Percentiles rank a stretch among this genome's conserved stretches.
Conservation (phyloP, 2,888 invertebrate genomes). For the Gryllus longicercus region DNA sequence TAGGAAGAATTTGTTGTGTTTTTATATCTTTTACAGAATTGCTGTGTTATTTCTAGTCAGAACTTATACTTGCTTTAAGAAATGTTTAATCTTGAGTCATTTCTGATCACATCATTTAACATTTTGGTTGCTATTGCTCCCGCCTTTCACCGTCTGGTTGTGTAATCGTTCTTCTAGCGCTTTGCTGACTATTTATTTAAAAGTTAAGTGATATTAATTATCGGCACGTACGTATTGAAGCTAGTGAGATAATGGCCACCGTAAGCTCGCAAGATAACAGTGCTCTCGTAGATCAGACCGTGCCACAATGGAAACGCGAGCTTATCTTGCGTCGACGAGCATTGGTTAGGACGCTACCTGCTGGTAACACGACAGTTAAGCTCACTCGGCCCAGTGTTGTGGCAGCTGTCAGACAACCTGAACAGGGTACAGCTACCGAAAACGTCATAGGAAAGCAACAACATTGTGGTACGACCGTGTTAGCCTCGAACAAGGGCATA, state of each 20-base stretch:
- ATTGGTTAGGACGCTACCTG: constrained; percentile 42
- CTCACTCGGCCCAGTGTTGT: constrained; percentile 40
- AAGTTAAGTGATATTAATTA: constrained; percentile 25
- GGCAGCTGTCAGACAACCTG: constrained; percentile 36
- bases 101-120: not conserved
- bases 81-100: not conserved
- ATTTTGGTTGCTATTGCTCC: constrained; percentile 28
- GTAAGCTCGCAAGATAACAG: constrained; percentile 33
- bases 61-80: not conserved
- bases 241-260: constrained; percentile 28
- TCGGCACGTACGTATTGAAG: constrained; percentile 21
- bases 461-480: constrained; percentile 32
- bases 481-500: constrained; percentile 36
- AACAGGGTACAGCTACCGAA: constrained; percentile 31
- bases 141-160: constrained; percentile 36
- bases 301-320: constrained; percentile 83
- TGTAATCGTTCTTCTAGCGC: constrained; percentile 30
- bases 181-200: constrained; percentile 26
- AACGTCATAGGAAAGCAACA: constrained; percentile 32
- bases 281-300: constrained; percentile 34
- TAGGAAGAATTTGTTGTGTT: not conserved
- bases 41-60: not conserved
- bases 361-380: constrained; percentile 39
- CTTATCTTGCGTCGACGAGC: constrained; percentile 69
- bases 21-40: not conserved